A percentile compares a stretch with the other conserved stretches of the same genome.
Evolutionary conservation across 2,888 invertebrate genomes (phyloP).

Genomic region (Acleris literana): DNA sequence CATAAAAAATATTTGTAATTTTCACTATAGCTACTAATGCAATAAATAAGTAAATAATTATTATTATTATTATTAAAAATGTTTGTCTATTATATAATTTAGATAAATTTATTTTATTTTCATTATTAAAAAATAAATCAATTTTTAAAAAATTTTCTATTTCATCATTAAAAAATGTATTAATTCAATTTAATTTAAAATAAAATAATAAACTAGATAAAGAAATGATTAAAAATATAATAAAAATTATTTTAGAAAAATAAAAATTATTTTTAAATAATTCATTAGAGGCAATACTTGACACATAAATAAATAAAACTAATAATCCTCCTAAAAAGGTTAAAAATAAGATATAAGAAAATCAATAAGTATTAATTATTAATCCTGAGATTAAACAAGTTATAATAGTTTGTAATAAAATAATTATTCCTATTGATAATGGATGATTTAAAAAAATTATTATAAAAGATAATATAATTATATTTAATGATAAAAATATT

Average conservation of each 20-base stretch:
- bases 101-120: slow-evolving; percentile 74
- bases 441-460: slow-evolving; percentile 73
- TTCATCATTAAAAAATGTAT: slow-evolving; percentile 57
- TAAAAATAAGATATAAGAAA: slow-evolving; percentile 85
- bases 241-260: slow-evolving; percentile 51
- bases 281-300: slow-evolving; percentile 85
- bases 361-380: slow-evolving; percentile 81
- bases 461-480: slow-evolving; percentile 59
- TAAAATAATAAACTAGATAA: slow-evolving; percentile 49
- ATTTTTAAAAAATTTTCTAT: slow-evolving; percentile 48
- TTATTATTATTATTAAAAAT: slow-evolving; percentile 74
- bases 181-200: slow-evolving; percentile 60
- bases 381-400: slow-evolving; percentile 73
- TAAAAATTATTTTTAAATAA: slow-evolving; percentile 66
- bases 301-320: slow-evolving; percentile 86
- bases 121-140: slow-evolving; percentile 55
- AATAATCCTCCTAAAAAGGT: slow-evolving; percentile 86
- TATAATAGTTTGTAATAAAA: slow-evolving; percentile 80
- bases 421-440: slow-evolving; percentile 79
- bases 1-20: slow-evolving; percentile 82
- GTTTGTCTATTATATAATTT: slow-evolving; percentile 82
- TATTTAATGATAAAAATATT: slow-evolving; percentile 63
- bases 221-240: slow-evolving; percentile 47
- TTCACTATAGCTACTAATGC: slow-evolving; percentile 83
- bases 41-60: slow-evolving; percentile 85